A percentile compares a stretch with the other conserved stretches of the same genome.
Conservation (phyloP, 2,888 invertebrate species). For the Chloroclysta siterata region DNA sequence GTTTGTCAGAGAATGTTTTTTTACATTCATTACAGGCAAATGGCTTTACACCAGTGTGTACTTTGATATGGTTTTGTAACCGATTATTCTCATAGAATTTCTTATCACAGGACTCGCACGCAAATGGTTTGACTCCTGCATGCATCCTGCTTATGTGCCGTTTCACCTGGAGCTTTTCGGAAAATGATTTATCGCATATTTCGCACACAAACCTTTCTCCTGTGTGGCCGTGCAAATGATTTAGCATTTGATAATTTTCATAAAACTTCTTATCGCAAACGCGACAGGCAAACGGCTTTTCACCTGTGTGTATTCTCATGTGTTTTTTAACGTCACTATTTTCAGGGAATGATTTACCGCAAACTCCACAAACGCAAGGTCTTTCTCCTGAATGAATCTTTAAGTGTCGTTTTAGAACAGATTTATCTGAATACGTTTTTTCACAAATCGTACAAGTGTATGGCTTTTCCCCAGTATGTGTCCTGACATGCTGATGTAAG, state of each 20-base stretch:
- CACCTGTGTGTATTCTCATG: conserved; percentile 12
- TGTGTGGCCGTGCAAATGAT: conserved; percentile 22
- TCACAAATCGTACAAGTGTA: conserved; percentile 4
- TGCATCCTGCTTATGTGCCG: conserved; percentile 24
- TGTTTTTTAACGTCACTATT: conserved; percentile 14
- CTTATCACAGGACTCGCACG: conserved; percentile 11
- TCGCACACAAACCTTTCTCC: conserved; percentile 19
- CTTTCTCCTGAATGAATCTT: conserved; percentile 13
- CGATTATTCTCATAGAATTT: conserved; percentile 9
- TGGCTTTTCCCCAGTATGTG: conserved; percentile 11
- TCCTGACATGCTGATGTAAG: neutral
- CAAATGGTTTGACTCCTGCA: conserved; percentile 12
- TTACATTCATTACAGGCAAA: conserved; percentile 19
- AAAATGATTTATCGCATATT: conserved; percentile 18
- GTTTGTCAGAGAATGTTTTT: conserved; percentile 20
- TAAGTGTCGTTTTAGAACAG: conserved; percentile 12
- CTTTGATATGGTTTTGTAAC: conserved; percentile 18
- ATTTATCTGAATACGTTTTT: conserved; percentile 9
- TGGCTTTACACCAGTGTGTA: conserved; percentile 23
- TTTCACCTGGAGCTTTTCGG: conserved; percentile 18
- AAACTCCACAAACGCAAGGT: conserved; percentile 5
- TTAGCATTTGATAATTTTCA: conserved; percentile 24
- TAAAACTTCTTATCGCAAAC: conserved; percentile 27
- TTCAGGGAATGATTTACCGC: conserved; percentile 13
- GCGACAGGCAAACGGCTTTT: conserved; percentile 21